Evolutionary conservation across 2,888 invertebrate genomes (phyloP).

Genomic region (Dione vanillae): DNA sequence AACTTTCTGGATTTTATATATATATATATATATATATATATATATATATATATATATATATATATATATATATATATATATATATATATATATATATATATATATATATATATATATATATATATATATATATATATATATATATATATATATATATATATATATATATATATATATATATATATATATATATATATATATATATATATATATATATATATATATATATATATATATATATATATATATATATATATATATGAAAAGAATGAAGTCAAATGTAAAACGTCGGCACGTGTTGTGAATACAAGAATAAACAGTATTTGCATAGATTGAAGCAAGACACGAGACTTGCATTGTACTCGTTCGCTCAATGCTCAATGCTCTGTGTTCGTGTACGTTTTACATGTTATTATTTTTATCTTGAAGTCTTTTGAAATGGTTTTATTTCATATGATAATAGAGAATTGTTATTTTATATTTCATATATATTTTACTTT

Average conservation of each 20-base stretch:
- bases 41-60: too few species aligned
- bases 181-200: neutral
- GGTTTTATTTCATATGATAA: conserved; percentile 15
- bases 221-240: neutral
- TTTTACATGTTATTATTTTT: conserved; percentile 13
- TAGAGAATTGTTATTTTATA: neutral
- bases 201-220: neutral
- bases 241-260: neutral
- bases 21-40: too few species aligned
- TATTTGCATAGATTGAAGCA: conserved; percentile 20
- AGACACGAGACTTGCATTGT: conserved; percentile 25
- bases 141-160: too few species aligned
- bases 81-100: neutral
- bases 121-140: neutral
- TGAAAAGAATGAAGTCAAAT: conserved; percentile 1
- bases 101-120: neutral
- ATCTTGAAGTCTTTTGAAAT: neutral
- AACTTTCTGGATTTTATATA: too few species aligned
- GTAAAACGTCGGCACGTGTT: conserved; percentile 25
- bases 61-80: too few species aligned
- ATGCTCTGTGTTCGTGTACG: neutral
- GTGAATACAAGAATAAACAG: conserved; percentile 25
- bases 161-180: neutral
- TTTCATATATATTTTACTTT: conserved; percentile 3
- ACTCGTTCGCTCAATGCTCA: too few species aligned